phyloP scores from a whole-genome alignment of 2,888 invertebrate genomes.

The Drosophila colorata region DNA sequence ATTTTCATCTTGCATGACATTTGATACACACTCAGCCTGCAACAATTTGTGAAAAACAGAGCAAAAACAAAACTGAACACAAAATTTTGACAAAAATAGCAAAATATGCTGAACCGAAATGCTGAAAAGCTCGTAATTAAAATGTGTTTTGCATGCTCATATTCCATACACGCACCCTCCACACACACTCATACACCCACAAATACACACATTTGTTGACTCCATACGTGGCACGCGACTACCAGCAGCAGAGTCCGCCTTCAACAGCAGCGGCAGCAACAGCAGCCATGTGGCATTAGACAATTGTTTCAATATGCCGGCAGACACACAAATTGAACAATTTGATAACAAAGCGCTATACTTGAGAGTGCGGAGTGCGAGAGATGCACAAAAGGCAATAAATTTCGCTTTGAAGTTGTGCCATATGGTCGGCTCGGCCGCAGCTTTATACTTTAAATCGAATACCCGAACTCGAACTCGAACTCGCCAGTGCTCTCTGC shows the following conservation, averaged over 20 bases:
- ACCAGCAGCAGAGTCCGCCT: slow-evolving; percentile 54
- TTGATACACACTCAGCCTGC: slow-evolving; percentile 55
- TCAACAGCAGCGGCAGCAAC: slow-evolving; percentile 6
- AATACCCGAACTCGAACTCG: slow-evolving; percentile 33
- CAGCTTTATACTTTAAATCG: slow-evolving; percentile 17
- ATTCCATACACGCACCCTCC: slow-evolving; percentile 42
- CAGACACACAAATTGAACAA: slow-evolving; percentile 75
- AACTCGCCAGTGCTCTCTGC: slow-evolving; percentile 5
- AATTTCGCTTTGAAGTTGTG: slow-evolving; percentile 58
- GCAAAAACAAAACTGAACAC: slow-evolving; percentile 3
- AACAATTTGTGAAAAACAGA: slow-evolving; percentile 38
- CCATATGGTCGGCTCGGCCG: slow-evolving; percentile 51
- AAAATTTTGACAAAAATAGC: slow-evolving; percentile 69
- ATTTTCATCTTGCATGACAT: slow-evolving; percentile 54
- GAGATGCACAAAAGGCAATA: slow-evolving; percentile 55
- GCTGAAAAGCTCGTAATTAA: slow-evolving; percentile 64
- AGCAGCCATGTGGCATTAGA: slow-evolving; percentile 71
- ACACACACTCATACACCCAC: slow-evolving; percentile 26
- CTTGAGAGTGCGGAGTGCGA: slow-evolving; percentile 43
- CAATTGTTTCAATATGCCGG: slow-evolving; percentile 77
- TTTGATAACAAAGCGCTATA: slow-evolving; percentile 67
- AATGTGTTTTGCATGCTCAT: slow-evolving; percentile 69
- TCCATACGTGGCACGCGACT: slow-evolving; percentile 64
- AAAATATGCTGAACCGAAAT: slow-evolving; percentile 25
- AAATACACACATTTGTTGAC: slow-evolving; percentile 6